Evolutionary conservation across 2,113 vertebrate genomes (phyloP).

Genomic region (Clarias macrocephalus): DNA sequence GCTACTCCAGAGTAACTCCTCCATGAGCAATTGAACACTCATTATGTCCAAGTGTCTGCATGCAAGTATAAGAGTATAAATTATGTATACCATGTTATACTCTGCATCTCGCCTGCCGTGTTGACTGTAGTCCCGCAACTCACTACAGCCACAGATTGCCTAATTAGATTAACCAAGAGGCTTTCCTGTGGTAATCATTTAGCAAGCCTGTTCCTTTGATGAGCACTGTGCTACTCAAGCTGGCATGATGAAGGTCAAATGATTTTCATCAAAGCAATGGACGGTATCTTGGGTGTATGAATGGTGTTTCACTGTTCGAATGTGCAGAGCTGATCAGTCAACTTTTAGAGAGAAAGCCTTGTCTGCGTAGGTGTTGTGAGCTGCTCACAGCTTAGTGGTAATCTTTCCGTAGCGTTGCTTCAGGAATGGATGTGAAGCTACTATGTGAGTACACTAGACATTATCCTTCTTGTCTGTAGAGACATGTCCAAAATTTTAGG

Average conservation of each 20-base stretch:
- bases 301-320: not conserved
- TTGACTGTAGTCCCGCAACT: constrained; percentile 47
- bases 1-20: not conserved
- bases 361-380: constrained; percentile 53
- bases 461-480: not conserved
- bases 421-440: constrained; percentile 63
- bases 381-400: constrained; percentile 47
- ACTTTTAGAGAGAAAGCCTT: constrained; percentile 54
- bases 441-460: constrained; percentile 62
- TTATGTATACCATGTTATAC: not conserved
- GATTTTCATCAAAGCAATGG: constrained; percentile 49
- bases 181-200: constrained; percentile 89
- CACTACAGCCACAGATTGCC: constrained; percentile 73
- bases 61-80: not conserved
- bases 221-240: constrained; percentile 63
- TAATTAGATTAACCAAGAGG: constrained; percentile 88
- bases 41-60: not conserved
- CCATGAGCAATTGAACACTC: constrained; percentile 10
- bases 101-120: constrained; percentile 8
- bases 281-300: constrained; percentile 28
- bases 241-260: constrained; percentile 77
- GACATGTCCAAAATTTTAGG: not conserved
- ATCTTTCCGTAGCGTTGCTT: constrained; percentile 61
- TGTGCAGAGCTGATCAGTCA: constrained; percentile 5
- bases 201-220: constrained; percentile 77